These are phyloP conservation scores for Nomada hirtipes DNA, from an alignment of 2,888 invertebrate genomes.

Conservation along the genomic window DNA sequence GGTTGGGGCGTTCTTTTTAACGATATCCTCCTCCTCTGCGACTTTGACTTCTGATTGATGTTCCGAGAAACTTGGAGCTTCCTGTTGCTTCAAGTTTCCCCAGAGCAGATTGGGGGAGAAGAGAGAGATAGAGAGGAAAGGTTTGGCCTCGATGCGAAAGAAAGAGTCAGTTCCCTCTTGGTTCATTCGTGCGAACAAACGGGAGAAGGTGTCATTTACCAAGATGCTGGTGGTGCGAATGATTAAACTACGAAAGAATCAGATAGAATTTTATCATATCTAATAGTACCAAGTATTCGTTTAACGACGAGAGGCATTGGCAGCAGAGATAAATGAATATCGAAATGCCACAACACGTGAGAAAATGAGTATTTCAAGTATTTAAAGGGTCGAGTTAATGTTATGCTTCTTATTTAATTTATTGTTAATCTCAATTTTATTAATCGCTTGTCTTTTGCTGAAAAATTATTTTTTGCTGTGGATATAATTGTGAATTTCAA, in stretches of 20 bases:
- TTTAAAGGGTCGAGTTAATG: too few species aligned
- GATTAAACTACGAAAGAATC: slow-evolving; percentile 63
- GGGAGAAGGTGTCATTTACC: slow-evolving; percentile 55
- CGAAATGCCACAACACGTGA: neutral
- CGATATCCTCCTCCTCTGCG: neutral
- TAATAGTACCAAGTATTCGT: slow-evolving; percentile 75
- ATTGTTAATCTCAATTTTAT: too few species aligned
- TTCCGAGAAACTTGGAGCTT: slow-evolving; percentile 8
- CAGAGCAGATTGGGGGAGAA: slow-evolving; percentile 2
- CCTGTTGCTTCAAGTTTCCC: slow-evolving; percentile 32
- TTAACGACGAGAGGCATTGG: slow-evolving; percentile 19
- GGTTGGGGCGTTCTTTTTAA: slow-evolving; percentile 22
- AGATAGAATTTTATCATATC: slow-evolving; percentile 73
- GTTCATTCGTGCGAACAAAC: slow-evolving; percentile 43
- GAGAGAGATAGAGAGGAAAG: slow-evolving; percentile 2
- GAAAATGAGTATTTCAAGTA: neutral
- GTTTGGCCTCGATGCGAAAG: neutral
- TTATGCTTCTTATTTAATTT: too few species aligned
- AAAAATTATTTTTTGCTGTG: too few species aligned
- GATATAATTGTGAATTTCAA: too few species aligned
- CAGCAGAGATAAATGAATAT: neutral
- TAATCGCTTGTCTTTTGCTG: too few species aligned
- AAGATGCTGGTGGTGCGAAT: slow-evolving; percentile 33
- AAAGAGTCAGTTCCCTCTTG: slow-evolving; percentile 28
- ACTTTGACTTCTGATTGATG: slow-evolving; percentile 32